phyloP scores from a whole-genome alignment of 2,113 vertebrate species.

The Microtus montanus region DNA sequence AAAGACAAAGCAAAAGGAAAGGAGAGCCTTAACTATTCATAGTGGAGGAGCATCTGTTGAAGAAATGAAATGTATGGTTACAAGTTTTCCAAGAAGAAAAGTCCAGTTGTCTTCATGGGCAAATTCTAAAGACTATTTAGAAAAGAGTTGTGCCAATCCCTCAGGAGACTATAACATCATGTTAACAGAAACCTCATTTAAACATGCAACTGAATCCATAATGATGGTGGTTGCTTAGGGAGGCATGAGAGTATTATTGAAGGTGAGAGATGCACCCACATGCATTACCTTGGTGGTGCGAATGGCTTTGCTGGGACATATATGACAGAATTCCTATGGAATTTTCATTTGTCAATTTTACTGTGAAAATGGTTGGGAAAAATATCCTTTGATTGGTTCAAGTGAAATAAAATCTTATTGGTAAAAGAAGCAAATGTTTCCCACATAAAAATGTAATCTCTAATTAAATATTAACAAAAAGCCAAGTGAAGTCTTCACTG shows the following conservation, averaged over 20 bases:
- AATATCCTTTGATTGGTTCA: neutral
- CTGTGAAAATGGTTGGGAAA: neutral
- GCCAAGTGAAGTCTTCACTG: neutral
- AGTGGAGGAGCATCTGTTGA: no score
- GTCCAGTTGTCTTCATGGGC: neutral
- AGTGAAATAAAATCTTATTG: neutral
- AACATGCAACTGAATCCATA: neutral
- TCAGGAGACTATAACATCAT: neutral
- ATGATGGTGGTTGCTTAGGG: neutral
- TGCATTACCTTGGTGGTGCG: neutral
- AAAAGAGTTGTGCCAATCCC: neutral
- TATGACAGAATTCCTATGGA: neutral
- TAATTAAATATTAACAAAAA: slow-evolving; percentile 5
- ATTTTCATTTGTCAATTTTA: neutral
- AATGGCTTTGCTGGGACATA: neutral
- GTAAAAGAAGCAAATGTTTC: slow-evolving; percentile 1
- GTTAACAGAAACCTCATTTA: neutral
- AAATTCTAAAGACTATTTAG: neutral
- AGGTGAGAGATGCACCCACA: neutral
- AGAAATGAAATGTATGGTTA: neutral
- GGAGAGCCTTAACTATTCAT: neutral
- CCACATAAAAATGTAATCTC: neutral
- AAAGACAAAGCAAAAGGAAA: neutral
- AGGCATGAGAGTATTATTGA: neutral
- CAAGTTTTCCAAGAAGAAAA: neutral